phyloP scores from a whole-genome alignment of 2,113 vertebrate species.

The Platysteira castanea region DNA sequence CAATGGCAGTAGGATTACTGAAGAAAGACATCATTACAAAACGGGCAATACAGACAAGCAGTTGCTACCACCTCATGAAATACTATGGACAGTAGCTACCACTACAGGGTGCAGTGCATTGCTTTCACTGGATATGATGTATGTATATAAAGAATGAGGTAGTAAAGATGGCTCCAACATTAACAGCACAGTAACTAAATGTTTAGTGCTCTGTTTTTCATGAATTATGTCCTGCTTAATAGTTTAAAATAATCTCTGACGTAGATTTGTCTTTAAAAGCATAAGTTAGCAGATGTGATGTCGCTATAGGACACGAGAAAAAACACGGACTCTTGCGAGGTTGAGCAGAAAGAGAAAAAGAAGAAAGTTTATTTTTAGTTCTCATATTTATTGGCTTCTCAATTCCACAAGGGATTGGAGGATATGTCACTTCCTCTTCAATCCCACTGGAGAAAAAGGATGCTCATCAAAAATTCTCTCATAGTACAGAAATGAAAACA shows the following conservation, averaged over 20 bases:
- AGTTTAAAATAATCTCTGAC: neutral
- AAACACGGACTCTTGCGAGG: too few relatives aligned
- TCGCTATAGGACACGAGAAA: too few relatives aligned
- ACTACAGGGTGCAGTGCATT: neutral
- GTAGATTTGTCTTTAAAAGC: neutral
- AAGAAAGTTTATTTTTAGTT: too few relatives aligned
- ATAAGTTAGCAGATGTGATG: fast-evolving
- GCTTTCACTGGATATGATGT: neutral
- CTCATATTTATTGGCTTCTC: too few relatives aligned
- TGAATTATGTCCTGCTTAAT: neutral
- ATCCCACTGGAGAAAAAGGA: too few relatives aligned
- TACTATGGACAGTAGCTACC: fast-evolving
- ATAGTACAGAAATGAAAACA: too few relatives aligned
- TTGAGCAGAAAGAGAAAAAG: too few relatives aligned
- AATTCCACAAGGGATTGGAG: too few relatives aligned
- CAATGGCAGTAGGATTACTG: neutral
- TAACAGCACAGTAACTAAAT: fast-evolving
- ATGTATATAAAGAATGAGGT: neutral
- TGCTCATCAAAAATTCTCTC: too few relatives aligned
- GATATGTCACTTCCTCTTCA: too few relatives aligned
- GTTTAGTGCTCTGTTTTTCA: neutral
- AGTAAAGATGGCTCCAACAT: neutral
- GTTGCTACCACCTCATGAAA: neutral
- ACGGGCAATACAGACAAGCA: neutral
- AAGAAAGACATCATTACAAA: neutral